Evolutionary conservation across 2,113 vertebrate species (phyloP).

Genomic region (Neoarius graeffei): DNA sequence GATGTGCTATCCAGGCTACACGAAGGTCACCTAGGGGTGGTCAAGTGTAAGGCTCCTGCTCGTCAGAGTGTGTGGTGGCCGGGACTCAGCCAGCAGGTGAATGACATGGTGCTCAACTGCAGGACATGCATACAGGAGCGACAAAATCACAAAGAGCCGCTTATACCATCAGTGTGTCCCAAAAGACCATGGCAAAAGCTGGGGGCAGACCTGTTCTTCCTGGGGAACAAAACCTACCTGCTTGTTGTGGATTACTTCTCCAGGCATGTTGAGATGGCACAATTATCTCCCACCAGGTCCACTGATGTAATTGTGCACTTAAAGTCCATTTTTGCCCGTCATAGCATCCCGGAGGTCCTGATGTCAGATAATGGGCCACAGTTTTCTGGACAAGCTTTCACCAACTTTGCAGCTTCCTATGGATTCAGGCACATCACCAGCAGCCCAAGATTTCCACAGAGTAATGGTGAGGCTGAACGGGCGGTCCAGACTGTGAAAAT

Average conservation of each 20-base stretch:
- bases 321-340: too few species aligned
- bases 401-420: too few species aligned
- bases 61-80: not conserved
- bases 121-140: not conserved
- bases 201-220: not conserved
- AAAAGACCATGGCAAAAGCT: not conserved
- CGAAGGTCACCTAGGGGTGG: not conserved
- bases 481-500: too few species aligned
- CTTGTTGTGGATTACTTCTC: not conserved
- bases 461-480: too few species aligned
- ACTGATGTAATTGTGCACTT: too few species aligned
- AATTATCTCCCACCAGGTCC: too few species aligned
- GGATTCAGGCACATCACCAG: too few species aligned
- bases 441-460: too few species aligned
- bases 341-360: too few species aligned
- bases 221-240: not conserved
- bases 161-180: not conserved
- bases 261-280: not conserved
- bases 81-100: not conserved
- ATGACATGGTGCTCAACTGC: not conserved
- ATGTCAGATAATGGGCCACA: too few species aligned
- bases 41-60: not conserved
- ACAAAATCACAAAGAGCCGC: not conserved
- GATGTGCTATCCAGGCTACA: too few species aligned
- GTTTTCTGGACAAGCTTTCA: too few species aligned